These are phyloP conservation scores for Micromys minutus DNA, from an alignment of 2,113 vertebrate genomes.

Conservation along the genomic window DNA sequence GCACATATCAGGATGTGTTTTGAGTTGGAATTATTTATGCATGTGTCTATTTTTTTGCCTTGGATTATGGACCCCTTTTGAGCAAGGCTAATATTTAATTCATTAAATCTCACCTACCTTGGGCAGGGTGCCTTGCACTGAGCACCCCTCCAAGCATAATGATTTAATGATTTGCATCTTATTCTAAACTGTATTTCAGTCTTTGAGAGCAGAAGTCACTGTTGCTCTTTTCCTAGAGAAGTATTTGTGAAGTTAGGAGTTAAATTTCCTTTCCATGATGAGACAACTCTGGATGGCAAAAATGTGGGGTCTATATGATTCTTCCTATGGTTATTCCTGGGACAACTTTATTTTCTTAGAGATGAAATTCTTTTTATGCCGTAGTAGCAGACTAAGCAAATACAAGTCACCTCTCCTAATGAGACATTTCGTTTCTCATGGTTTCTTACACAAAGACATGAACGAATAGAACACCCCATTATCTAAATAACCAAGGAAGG, in stretches of 20 bases:
- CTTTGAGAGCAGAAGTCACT: not conserved
- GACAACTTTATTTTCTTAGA: constrained; percentile 35
- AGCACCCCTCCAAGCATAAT: not conserved
- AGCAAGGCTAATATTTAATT: constrained; percentile 65
- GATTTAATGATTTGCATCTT: not conserved
- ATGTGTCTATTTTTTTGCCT: constrained; percentile 67
- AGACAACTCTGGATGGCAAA: not conserved
- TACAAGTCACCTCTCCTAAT: constrained; percentile 38
- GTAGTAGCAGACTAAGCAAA: constrained; percentile 25
- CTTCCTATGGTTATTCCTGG: not conserved
- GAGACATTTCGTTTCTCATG: not conserved
- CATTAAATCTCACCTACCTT: constrained; percentile 34
- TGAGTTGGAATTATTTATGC: constrained; percentile 73
- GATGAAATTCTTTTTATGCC: constrained; percentile 4
- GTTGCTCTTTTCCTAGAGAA: not conserved
- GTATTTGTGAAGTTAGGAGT: not conserved
- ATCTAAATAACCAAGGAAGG: not conserved
- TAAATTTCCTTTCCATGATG: not conserved
- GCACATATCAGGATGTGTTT: not conserved
- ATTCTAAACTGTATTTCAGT: not conserved
- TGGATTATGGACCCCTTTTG: constrained; percentile 58
- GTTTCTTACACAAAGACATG: constrained; percentile 8
- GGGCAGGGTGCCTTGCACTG: constrained; percentile 25
- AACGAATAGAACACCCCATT: constrained; percentile 13
- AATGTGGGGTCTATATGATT: not conserved